Evolutionary conservation across 1,140 invertebrate species (phyloP), one percentile per base, ranked within the genome.

Genomic region (Triops longicaudatus): DNA sequence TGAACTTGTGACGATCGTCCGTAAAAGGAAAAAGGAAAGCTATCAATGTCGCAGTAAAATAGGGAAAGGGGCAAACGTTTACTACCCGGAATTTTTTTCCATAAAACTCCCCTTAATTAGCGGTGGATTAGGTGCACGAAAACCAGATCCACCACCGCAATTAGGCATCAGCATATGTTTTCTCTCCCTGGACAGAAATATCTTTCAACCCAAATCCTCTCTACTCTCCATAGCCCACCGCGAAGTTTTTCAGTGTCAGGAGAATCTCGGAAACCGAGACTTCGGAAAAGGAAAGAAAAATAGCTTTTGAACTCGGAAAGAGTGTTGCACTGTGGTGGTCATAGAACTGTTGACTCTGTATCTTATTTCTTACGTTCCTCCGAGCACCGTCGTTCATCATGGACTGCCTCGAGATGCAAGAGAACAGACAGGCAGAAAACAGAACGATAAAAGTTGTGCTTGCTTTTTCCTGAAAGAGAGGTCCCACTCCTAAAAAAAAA

Each of bases 1-100:
- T 63, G 22, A 63, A 63, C 17, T 63, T n/a, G 50, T 4, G 50
- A 63, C 50, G 50, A n/a, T 9, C 14, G 1, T n/a, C 50, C 50
- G 5, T 0, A 63, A 22, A 63, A 63, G 17, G 14, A 22, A 63
- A n/a, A 1, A 17, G 50, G n/a, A 17, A 22, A 17, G 50, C n/a
- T 63, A 63, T 63, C 17, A 63, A 63, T 63, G 50, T 63, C 50
- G 50, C 50, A 63, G 50, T 63, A 63, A 63, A 63, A 63, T 22
- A 22, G 50, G 50, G n/a, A 2, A 12, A 63, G 6, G 17, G 50
- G 50, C 50, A 63, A 22, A 14, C 50, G 50, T 63, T 22, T 63
- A 63, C 50, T 63, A 10, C 5, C 10, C 50, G 22, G 22, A 63
- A 63, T 63, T 63, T 9, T 17, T 63, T 63, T 63, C 50, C n/a